Conservation (phyloP, 2,888 invertebrate genomes). For the Iselma pallidipennis region DNA sequence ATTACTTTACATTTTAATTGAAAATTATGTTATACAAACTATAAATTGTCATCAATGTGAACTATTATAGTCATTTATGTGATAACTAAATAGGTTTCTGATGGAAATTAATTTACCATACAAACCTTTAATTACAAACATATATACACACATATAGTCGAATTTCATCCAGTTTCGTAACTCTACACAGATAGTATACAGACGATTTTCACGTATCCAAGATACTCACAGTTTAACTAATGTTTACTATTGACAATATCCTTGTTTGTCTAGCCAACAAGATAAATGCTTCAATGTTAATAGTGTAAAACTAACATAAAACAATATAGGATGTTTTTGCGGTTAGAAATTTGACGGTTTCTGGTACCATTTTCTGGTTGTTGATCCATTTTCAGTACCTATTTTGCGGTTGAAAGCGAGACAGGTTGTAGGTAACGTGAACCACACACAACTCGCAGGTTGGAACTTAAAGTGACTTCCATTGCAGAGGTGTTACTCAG, state of each 20-base stretch:
- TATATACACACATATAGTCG: background rate
- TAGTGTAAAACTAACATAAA: background rate
- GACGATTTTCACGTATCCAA: background rate
- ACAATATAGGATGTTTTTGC: background rate
- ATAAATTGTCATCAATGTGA: slow-evolving; percentile 16
- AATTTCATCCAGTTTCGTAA: background rate
- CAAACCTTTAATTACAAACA: background rate
- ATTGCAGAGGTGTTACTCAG: background rate
- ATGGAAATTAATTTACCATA: slow-evolving; percentile 3
- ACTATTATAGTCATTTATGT: background rate
- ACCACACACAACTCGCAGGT: too few species aligned
- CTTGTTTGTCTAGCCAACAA: background rate
- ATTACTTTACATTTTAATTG: slow-evolving; percentile 22
- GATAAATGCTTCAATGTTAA: background rate
- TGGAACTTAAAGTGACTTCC: too few species aligned
- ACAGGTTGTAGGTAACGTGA: too few species aligned
- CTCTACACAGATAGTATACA: background rate
- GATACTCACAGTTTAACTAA: background rate
- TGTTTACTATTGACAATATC: background rate
- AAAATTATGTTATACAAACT: slow-evolving; percentile 19
- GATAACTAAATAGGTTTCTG: background rate
- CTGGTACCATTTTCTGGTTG: too few species aligned
- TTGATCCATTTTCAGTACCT: too few species aligned
- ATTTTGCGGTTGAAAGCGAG: too few species aligned
- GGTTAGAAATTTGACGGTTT: too few species aligned